Evolutionary conservation across 35 echinoderm and acorn worm species (phyloP).

Genomic region (Lytechinus pictus): DNA sequence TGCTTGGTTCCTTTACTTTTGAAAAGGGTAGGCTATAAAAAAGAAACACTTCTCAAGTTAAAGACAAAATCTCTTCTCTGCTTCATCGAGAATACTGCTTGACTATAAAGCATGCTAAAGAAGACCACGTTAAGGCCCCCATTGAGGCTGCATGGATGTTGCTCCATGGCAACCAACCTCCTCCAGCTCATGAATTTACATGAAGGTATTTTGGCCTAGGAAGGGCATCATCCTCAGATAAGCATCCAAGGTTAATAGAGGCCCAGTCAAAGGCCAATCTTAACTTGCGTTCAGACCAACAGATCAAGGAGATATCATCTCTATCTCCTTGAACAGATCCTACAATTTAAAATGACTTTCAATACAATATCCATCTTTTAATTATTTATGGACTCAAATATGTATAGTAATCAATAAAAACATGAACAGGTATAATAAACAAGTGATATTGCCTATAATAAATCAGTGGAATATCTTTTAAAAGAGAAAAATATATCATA

Average conservation of each 20-base stretch:
- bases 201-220: neutral
- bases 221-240: neutral
- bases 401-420: too few relatives aligned
- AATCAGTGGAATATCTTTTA: too few relatives aligned
- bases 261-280: constrained; percentile 15
- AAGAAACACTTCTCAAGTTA: neutral
- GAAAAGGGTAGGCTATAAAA: neutral
- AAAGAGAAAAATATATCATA: too few relatives aligned
- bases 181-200: neutral
- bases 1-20: neutral
- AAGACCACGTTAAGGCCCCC: neutral
- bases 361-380: neutral
- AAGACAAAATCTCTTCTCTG: neutral
- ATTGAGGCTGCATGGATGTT: constrained; percentile 3
- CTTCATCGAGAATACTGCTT: neutral
- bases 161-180: neutral
- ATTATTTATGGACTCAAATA: neutral
- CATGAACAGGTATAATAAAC: too few relatives aligned
- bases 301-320: too few relatives aligned
- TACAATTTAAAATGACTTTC: too few relatives aligned
- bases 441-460: too few relatives aligned
- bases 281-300: too few relatives aligned
- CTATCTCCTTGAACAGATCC: too few relatives aligned
- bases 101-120: neutral
- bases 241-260: neutral